Conservation (phyloP, 2,113 vertebrate species). For the Paralichthys olivaceus region DNA sequence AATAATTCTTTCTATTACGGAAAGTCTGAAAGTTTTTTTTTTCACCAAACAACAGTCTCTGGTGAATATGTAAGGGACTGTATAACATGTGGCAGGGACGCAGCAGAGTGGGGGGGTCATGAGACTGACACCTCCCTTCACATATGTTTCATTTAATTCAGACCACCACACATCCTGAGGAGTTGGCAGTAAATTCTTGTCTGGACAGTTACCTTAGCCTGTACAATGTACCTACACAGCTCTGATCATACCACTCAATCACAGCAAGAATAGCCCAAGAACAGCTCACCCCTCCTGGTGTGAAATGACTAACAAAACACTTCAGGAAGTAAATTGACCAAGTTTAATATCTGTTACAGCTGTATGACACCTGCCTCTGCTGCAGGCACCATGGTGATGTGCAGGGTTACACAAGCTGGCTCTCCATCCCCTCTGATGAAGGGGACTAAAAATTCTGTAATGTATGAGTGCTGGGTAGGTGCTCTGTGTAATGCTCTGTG, state of each 20-base stretch:
- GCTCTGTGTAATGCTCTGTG: not conserved
- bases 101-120: too few species aligned
- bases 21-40: not conserved
- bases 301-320: conserved; percentile 34
- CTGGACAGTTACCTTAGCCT: not conserved
- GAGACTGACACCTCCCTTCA: not conserved
- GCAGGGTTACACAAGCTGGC: conserved; percentile 8
- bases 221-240: conserved; percentile 2
- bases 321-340: conserved; percentile 21
- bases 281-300: not conserved
- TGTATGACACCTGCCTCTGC: conserved; percentile 17
- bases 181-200: not conserved
- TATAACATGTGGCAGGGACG: too few species aligned
- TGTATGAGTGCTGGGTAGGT: conserved; percentile 3
- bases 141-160: conserved; percentile 21
- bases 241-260: conserved; percentile 13
- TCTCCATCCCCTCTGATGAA: not conserved
- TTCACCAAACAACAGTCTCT: too few species aligned
- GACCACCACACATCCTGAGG: not conserved
- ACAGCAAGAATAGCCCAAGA: conserved; percentile 35
- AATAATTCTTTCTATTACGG: too few species aligned
- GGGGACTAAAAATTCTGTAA: conserved; percentile 23
- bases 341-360: conserved; percentile 10
- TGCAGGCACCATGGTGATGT: conserved; percentile 6
- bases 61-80: too few species aligned